Evolutionary conservation across 2,797 vertebrate species (phyloP), one percentile per base, ranked within the genome.

Genomic region (Chelon auratus): DNA sequence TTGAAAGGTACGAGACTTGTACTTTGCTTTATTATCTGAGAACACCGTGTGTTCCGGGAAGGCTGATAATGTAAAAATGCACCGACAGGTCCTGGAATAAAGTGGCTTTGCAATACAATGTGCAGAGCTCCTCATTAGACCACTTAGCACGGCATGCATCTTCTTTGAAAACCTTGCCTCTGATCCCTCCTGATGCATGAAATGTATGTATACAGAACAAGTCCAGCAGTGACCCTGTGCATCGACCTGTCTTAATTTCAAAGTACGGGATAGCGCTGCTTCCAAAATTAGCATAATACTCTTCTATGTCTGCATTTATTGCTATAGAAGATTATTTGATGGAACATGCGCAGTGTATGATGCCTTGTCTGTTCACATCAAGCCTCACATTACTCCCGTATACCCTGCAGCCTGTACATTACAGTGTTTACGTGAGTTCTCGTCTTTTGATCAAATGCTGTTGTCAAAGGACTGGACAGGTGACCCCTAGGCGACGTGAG

Each of bases 371-470:
- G 84, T 66, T 90, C 77, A 3, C 53, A 91, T 91, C 81, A 87
- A 6, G 61, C 79, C 88, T 57, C 59, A 22, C 85, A 89, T 91
- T 89, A 84, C 68, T 90, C 84, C 67, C 11, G 22, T 40, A 24
- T 4, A 39, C 73, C 85, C 89, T 1, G 72, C 76, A 81, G 85
- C 70, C 42, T 3, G 9, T 17, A 57, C 78, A 60, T 89, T 85
- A 84, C 61, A 59, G 68, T 73, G 69, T 78, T 80, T 77, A 78
- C 40, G 57, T 77, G 77, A 74, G 70, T 89, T 82, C 79, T 42
- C 3, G 82, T 50, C 75, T 69, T 82, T 84, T 90, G 91, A 90
- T 92, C 90, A 90, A 91, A 90, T 82, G 82, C 72, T 62, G 76
- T 79, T 85, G 84, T 89, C 88, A 88, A 30, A 83, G 68, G 76